phyloP scores from a whole-genome alignment of 2,113 vertebrate species.

The Nyctereutes procyonoides region DNA sequence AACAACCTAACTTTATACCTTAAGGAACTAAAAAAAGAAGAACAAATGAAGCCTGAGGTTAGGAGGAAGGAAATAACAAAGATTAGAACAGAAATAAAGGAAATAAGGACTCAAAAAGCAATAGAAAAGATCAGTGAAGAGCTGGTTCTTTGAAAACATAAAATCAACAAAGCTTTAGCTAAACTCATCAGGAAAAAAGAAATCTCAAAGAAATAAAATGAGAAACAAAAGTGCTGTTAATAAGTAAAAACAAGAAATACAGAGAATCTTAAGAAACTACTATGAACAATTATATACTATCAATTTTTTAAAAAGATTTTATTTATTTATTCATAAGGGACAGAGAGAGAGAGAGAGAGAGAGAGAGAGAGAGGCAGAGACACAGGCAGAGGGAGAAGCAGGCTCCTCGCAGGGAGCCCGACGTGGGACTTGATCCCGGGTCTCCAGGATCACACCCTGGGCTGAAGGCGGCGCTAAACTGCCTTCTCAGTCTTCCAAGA shows the following conservation, averaged over 20 bases:
- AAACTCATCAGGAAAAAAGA: neutral
- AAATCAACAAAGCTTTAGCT: neutral
- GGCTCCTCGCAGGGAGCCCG: no score
- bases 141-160: neutral
- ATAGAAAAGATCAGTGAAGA: neutral
- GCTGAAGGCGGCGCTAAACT: no score
- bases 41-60: neutral
- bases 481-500: neutral
- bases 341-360: no score
- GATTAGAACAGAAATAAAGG: neutral
- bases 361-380: no score
- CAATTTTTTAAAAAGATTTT: no score
- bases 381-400: no score
- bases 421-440: no score
- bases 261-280: neutral
- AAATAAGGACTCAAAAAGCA: neutral
- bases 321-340: no score
- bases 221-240: neutral
- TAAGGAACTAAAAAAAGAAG: conserved; percentile 12
- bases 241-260: neutral
- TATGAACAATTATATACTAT: neutral
- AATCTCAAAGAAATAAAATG: neutral
- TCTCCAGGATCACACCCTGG: no score
- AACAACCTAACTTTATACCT: neutral
- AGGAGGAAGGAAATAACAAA: neutral